phyloP scores from a whole-genome alignment of 1,140 invertebrate species.

The Drosophila aff. region DNA sequence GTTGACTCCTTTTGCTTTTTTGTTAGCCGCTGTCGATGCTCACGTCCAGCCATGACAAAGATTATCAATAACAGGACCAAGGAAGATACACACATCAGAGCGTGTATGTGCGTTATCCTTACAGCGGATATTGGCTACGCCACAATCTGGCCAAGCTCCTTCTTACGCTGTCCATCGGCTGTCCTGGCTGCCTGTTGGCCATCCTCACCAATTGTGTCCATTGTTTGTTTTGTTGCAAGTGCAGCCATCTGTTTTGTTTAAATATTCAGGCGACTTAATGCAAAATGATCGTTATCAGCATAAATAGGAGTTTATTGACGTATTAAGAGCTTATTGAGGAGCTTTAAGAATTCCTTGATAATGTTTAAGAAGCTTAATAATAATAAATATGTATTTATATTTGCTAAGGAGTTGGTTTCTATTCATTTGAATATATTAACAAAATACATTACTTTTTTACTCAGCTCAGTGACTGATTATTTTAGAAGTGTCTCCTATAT shows the following conservation, averaged over 20 bases:
- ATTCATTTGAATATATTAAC: not conserved
- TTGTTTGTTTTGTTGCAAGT: slow-evolving; percentile 19
- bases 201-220: slow-evolving; percentile 34
- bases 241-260: slow-evolving; percentile 1
- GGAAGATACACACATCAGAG: slow-evolving; percentile 35
- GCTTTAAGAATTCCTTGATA: not conserved
- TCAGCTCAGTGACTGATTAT: not conserved
- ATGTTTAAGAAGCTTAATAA: not conserved
- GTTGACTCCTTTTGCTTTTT: slow-evolving; percentile 35
- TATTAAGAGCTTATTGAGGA: not conserved
- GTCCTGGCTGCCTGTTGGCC: slow-evolving; percentile 3
- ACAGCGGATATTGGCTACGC: slow-evolving; percentile 71
- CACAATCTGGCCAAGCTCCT: slow-evolving; percentile 30
- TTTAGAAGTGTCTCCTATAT: not conserved
- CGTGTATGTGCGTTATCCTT: slow-evolving; percentile 41
- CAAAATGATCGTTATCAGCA: slow-evolving; percentile 6
- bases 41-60: slow-evolving; percentile 67
- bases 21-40: slow-evolving; percentile 36
- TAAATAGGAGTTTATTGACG: not conserved
- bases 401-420: not conserved
- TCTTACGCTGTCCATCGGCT: slow-evolving; percentile 4
- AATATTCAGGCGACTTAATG: slow-evolving; percentile 12
- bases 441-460: not conserved
- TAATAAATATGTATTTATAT: not conserved
- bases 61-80: slow-evolving; percentile 75